Percentiles rank a stretch among this genome's conserved stretches.
phyloP scores from a whole-genome alignment of 2,797 vertebrate genomes.

The Buphagus erythrorhynchus region DNA sequence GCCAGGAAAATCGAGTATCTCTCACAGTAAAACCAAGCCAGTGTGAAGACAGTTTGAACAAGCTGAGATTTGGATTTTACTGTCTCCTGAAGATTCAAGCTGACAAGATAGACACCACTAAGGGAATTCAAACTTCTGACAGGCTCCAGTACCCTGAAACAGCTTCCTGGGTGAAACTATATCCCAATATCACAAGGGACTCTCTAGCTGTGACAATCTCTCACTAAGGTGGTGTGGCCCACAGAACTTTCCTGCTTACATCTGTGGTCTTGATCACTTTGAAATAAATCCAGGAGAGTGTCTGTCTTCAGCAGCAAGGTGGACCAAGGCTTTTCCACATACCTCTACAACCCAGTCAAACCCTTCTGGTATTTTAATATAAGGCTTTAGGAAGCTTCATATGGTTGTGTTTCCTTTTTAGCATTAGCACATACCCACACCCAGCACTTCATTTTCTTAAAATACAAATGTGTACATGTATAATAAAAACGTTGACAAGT shows the following conservation, averaged over 20 bases:
- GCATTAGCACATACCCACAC: conserved; percentile 31
- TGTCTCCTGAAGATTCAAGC: neutral
- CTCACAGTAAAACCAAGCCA: neutral
- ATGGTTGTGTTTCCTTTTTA: conserved; percentile 18
- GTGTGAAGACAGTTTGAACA: neutral
- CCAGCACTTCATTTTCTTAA: conserved; percentile 35
- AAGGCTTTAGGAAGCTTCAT: conserved; percentile 7
- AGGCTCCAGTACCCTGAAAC: neutral
- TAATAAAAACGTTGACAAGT: neutral
- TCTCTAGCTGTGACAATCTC: neutral
- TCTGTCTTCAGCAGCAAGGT: neutral
- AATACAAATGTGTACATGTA: conserved; percentile 10
- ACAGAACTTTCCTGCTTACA: neutral
- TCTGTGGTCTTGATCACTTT: neutral
- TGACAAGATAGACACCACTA: neutral
- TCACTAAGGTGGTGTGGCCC: neutral
- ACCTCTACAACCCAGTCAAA: neutral
- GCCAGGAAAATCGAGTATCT: neutral
- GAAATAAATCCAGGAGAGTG: neutral
- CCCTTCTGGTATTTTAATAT: neutral
- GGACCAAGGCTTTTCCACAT: neutral
- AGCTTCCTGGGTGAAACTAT: neutral
- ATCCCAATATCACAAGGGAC: neutral
- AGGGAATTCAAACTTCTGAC: neutral
- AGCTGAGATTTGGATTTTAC: neutral